A percentile compares a stretch with the other conserved stretches of the same genome.
Evolutionary conservation across 2,113 vertebrate genomes (phyloP).

Genomic region (Mesitornis unicolor): DNA sequence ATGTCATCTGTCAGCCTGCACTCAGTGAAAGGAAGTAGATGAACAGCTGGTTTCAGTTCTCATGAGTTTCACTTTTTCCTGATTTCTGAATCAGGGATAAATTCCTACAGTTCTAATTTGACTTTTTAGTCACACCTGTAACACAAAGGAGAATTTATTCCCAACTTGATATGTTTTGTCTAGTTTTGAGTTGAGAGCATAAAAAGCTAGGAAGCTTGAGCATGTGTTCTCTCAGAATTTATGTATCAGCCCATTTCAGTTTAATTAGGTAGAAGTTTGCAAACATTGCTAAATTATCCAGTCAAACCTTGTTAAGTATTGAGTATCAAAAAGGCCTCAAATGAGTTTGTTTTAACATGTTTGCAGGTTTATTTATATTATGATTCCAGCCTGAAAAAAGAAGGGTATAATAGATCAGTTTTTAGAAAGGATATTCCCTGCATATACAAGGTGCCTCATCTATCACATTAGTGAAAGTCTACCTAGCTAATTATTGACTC

Average conservation of each 20-base stretch:
- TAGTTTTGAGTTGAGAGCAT: not conserved
- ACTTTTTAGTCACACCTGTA: not conserved
- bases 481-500: not conserved
- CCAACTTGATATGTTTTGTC: not conserved
- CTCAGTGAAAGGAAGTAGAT: not conserved
- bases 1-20: not conserved
- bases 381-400: not conserved
- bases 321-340: not conserved
- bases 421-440: not conserved
- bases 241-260: not conserved
- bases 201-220: not conserved
- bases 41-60: not conserved
- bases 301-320: not conserved
- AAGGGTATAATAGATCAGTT: not conserved
- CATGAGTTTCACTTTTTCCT: not conserved
- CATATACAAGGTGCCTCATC: not conserved
- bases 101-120: not conserved
- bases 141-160: not conserved
- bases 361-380: not conserved
- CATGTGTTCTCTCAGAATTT: not conserved
- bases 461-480: not conserved
- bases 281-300: not conserved
- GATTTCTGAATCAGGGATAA: not conserved
- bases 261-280: not conserved
- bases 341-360: not conserved